These are phyloP conservation scores for Morpho achilles DNA, from an alignment of 2,888 invertebrate genomes.

Conservation along the genomic window DNA sequence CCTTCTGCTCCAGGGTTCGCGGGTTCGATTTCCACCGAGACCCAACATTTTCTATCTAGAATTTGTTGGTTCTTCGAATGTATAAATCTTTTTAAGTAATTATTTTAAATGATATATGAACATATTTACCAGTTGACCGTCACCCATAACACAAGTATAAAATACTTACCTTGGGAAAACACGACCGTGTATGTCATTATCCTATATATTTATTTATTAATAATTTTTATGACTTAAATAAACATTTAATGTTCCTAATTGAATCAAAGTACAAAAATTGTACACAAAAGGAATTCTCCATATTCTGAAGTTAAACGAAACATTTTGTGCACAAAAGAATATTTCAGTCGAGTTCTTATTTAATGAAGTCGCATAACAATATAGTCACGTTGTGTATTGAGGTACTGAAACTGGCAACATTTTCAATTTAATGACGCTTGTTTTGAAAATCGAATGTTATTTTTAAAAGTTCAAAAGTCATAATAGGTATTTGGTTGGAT, in stretches of 20 bases:
- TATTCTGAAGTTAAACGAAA: slow-evolving; percentile 22
- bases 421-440: slow-evolving; percentile 35
- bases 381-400: slow-evolving; percentile 16
- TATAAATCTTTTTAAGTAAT: no score
- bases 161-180: no score
- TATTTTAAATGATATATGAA: no score
- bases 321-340: slow-evolving; percentile 15
- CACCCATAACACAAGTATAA: no score
- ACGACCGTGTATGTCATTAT: no score
- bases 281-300: slow-evolving; percentile 22
- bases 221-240: not conserved
- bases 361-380: slow-evolving; percentile 19
- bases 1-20: no score
- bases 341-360: slow-evolving; percentile 15
- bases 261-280: slow-evolving; percentile 19
- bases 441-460: slow-evolving; percentile 41
- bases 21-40: no score
- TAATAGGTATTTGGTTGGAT: slow-evolving; percentile 31
- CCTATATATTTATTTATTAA: no score
- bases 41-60: no score
- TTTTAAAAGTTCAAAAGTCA: slow-evolving; percentile 33
- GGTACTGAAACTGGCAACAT: slow-evolving; percentile 33
- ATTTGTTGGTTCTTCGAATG: no score
- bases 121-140: no score
- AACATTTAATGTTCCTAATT: slow-evolving; percentile 10